These are phyloP conservation scores for Zalophus californianus DNA, from an alignment of 2,797 vertebrate genomes.

Conservation along the genomic window DNA sequence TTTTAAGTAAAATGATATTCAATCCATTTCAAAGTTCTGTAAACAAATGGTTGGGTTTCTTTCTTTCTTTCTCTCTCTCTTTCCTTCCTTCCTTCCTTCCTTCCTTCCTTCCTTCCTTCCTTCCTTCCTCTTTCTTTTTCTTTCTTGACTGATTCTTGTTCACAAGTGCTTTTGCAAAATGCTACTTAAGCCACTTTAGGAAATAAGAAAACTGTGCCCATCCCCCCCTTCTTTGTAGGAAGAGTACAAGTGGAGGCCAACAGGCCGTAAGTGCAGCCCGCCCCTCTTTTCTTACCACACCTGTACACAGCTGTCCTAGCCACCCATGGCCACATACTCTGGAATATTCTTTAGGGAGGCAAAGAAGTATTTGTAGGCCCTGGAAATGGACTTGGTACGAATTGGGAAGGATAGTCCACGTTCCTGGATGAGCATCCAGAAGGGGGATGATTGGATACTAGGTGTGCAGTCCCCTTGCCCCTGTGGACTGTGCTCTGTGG, in stretches of 20 bases:
- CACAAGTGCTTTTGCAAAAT: constrained; percentile 9
- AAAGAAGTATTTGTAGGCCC: not conserved
- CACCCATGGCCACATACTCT: not conserved
- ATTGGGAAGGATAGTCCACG: not conserved
- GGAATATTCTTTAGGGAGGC: not conserved
- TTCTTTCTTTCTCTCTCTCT: not conserved
- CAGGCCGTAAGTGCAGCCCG: not conserved
- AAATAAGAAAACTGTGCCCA: not conserved
- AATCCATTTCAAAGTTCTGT: constrained; percentile 57
- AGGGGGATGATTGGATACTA: rapidly evolving
- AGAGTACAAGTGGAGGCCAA: not conserved
- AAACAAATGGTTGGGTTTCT: constrained; percentile 45
- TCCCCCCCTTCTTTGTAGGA: not conserved
- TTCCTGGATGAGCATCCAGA: not conserved
- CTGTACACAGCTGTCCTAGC: not conserved
- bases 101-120: not conserved
- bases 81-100: not conserved
- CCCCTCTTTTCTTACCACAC: not conserved
- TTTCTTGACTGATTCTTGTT: constrained; percentile 20
- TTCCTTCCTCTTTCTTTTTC: not conserved
- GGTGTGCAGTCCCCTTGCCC: not conserved
- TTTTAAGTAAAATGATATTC: constrained; percentile 63
- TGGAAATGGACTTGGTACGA: not conserved
- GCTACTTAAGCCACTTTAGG: not conserved
- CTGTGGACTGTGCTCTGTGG: not conserved